These are phyloP conservation scores for Tuberolachnus salignus DNA, from an alignment of 2,888 invertebrate genomes.

Conservation along the genomic window DNA sequence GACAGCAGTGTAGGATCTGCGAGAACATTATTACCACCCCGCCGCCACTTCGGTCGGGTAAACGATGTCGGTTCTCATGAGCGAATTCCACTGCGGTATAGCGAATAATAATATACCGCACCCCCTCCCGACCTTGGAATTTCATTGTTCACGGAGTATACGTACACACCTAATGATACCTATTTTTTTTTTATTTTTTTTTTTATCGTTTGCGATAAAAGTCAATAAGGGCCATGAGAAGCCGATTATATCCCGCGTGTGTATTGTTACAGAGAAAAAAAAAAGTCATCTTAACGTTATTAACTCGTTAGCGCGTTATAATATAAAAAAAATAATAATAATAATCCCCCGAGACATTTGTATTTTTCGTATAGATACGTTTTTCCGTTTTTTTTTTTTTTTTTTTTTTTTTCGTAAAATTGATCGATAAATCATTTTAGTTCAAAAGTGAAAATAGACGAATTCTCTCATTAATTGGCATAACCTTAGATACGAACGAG, in stretches of 20 bases:
- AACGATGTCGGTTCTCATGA: too few relatives aligned
- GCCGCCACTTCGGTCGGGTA: too few relatives aligned
- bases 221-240: constrained; percentile 10
- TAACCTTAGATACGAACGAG: constrained; percentile 10
- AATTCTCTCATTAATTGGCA: constrained; percentile 5
- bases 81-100: too few relatives aligned
- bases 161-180: not conserved
- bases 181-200: not conserved
- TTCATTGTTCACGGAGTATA: constrained; percentile 14
- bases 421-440: constrained; percentile 33
- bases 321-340: not conserved
- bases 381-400: too few relatives aligned
- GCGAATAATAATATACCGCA: too few relatives aligned
- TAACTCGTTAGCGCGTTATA: constrained; percentile 20
- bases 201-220: constrained; percentile 22
- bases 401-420: constrained; percentile 3
- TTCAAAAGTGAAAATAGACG: constrained; percentile 41
- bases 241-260: not conserved
- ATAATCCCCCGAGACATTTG: not conserved
- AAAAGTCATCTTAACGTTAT: not conserved
- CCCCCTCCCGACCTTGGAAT: not conserved
- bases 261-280: constrained; percentile 1
- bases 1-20: too few relatives aligned
- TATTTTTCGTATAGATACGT: not conserved
- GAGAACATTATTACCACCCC: too few relatives aligned